phyloP scores from a whole-genome alignment of 1,140 invertebrate genomes.

The Hycleus cichorii region DNA sequence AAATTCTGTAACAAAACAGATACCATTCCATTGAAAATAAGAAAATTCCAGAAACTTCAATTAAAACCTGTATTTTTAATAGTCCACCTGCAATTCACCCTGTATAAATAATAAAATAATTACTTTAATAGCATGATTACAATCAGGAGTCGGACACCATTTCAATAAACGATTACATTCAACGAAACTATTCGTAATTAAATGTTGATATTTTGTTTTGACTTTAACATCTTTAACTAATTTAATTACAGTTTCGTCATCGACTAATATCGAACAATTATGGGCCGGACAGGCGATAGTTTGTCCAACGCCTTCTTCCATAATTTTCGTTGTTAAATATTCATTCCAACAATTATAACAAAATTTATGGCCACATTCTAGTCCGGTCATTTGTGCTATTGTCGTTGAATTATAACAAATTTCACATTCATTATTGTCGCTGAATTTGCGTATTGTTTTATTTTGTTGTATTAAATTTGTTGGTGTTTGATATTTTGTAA shows the following conservation, averaged over 20 bases:
- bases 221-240: slow-evolving; percentile 57
- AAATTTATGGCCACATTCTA: slow-evolving; percentile 65
- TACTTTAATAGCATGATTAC: slow-evolving; percentile 62
- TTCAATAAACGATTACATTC: slow-evolving; percentile 63
- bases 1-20: no score
- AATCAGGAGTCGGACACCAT: slow-evolving; percentile 69
- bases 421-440: slow-evolving; percentile 76
- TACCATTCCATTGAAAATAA: no score
- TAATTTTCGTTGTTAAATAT: slow-evolving; percentile 66
- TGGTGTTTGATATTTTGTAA: slow-evolving; percentile 38
- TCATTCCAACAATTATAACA: slow-evolving; percentile 61
- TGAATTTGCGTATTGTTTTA: slow-evolving; percentile 21
- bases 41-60: no score
- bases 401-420: slow-evolving; percentile 69
- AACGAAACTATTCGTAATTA: slow-evolving; percentile 72
- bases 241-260: slow-evolving; percentile 62
- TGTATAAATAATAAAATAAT: background rate
- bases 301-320: slow-evolving; percentile 61
- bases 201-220: slow-evolving; percentile 61
- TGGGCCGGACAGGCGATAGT: slow-evolving; percentile 60
- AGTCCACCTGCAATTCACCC: no score
- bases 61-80: no score
- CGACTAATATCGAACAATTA: slow-evolving; percentile 53
- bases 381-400: slow-evolving; percentile 53
- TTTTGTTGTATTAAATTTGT: slow-evolving; percentile 25